Evolutionary conservation across 2,888 invertebrate species (phyloP).

Genomic region (Lathronympha strigana): DNA sequence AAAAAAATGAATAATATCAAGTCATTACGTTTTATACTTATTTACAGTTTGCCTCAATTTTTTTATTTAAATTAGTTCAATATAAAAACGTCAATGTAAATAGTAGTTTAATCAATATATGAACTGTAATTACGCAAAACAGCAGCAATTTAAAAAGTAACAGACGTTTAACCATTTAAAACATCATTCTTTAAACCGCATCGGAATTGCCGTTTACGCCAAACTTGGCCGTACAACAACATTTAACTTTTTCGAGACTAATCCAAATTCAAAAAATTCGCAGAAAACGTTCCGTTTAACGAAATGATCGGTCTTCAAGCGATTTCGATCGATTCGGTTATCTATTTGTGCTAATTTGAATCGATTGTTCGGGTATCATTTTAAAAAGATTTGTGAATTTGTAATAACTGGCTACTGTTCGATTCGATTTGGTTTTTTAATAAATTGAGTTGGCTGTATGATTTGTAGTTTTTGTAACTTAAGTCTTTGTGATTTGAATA

Average conservation of each 20-base stretch:
- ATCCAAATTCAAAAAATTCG: conserved; percentile 42
- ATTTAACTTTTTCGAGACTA: conserved; percentile 41
- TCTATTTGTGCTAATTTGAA: conserved; percentile 53
- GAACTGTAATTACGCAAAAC: conserved; percentile 14
- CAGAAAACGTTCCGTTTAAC: conserved; percentile 59
- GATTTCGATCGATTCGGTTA: conserved; percentile 52
- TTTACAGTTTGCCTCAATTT: no score
- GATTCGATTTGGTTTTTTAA: conserved; percentile 45
- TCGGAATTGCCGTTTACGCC: conserved; percentile 10
- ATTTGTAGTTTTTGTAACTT: background rate
- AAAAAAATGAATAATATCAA: no score
- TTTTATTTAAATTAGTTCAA: no score
- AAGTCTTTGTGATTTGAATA: conserved; percentile 15
- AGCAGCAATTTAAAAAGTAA: conserved; percentile 5
- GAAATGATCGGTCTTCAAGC: conserved; percentile 53
- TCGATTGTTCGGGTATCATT: conserved; percentile 52
- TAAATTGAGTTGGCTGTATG: background rate
- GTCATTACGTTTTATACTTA: no score
- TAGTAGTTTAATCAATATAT: no score
- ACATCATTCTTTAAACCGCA: background rate
- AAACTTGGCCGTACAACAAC: conserved; percentile 20
- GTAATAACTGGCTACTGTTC: conserved; percentile 63
- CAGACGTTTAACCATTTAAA: background rate
- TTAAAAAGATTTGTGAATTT: conserved; percentile 49
- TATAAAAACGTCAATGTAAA: no score